These are phyloP conservation scores for Lasiommata megera DNA, from an alignment of 2,888 invertebrate genomes.

Conservation along the genomic window DNA sequence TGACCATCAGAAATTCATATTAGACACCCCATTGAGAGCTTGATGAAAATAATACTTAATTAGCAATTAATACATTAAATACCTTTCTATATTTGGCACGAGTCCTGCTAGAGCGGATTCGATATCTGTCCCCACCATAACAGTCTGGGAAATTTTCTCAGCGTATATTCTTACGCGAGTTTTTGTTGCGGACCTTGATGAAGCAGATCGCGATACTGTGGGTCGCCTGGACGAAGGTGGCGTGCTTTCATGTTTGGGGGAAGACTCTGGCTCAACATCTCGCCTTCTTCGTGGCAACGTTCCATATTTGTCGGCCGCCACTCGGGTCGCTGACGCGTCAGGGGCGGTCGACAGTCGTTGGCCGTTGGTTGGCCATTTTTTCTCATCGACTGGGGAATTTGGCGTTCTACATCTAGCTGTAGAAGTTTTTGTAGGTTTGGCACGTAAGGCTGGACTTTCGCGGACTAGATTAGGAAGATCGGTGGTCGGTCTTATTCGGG, in stretches of 20 bases:
- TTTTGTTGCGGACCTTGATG: constrained; percentile 63
- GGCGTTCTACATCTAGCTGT: constrained; percentile 82
- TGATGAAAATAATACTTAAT: too few species aligned
- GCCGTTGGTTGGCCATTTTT: constrained; percentile 84
- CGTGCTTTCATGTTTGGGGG: constrained; percentile 65
- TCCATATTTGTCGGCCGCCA: constrained; percentile 87
- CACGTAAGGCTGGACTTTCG: constrained; percentile 69
- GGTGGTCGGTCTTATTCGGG: constrained; percentile 71
- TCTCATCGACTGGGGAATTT: constrained; percentile 85
- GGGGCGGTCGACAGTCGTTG: constrained; percentile 56
- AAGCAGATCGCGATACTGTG: constrained; percentile 62
- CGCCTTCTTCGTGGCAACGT: constrained; percentile 88
- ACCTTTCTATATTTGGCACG: constrained; percentile 70
- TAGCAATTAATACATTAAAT: constrained; percentile 17
- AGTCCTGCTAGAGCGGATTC: constrained; percentile 86
- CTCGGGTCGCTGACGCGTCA: constrained; percentile 59
- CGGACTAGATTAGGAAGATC: constrained; percentile 78
- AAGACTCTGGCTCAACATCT: constrained; percentile 83
- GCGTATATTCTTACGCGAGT: constrained; percentile 87
- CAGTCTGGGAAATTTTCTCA: constrained; percentile 89
- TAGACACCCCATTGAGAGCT: too few species aligned
- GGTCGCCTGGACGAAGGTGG: constrained; percentile 64
- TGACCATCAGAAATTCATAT: too few species aligned
- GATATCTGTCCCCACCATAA: constrained; percentile 86
- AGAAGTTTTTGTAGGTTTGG: constrained; percentile 78